phyloP scores from a whole-genome alignment of 2,113 vertebrate genomes.

The Rhodinocichla rosea region DNA sequence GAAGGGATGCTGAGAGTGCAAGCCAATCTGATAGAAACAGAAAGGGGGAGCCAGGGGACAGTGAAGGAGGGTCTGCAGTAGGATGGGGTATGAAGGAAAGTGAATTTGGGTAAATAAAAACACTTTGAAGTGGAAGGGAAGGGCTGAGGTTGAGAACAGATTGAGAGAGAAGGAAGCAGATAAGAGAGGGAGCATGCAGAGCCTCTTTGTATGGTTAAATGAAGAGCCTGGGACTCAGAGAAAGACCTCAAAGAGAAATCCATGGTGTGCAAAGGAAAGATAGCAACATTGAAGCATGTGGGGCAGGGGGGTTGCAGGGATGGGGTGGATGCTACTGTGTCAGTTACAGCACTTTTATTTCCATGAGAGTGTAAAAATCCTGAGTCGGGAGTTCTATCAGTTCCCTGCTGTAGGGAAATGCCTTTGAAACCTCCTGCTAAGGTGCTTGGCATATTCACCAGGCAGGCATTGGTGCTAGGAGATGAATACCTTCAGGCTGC shows the following conservation, averaged over 20 bases:
- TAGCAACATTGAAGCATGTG: rapidly evolving
- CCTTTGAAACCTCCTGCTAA: neutral
- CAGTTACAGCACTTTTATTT: neutral
- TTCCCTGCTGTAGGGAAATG: neutral
- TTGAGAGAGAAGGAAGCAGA: neutral
- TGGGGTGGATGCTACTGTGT: neutral
- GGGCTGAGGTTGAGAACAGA: neutral
- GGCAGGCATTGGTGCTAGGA: neutral
- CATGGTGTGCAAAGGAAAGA: neutral
- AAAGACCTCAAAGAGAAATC: neutral
- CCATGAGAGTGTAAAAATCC: neutral
- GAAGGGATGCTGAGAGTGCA: neutral
- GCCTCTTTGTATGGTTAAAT: neutral
- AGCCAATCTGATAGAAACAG: neutral
- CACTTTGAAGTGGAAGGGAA: neutral
- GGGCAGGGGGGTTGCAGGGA: neutral
- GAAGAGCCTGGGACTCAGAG: neutral
- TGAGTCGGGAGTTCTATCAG: neutral
- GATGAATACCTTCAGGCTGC: neutral
- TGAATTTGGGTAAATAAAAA: neutral
- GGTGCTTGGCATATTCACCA: neutral
- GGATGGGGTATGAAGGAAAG: neutral
- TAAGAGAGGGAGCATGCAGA: neutral
- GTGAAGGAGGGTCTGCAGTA: neutral
- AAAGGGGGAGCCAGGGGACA: neutral